Evolutionary conservation across 2,113 vertebrate genomes (phyloP).

Genomic region (Serilophus lunatus): DNA sequence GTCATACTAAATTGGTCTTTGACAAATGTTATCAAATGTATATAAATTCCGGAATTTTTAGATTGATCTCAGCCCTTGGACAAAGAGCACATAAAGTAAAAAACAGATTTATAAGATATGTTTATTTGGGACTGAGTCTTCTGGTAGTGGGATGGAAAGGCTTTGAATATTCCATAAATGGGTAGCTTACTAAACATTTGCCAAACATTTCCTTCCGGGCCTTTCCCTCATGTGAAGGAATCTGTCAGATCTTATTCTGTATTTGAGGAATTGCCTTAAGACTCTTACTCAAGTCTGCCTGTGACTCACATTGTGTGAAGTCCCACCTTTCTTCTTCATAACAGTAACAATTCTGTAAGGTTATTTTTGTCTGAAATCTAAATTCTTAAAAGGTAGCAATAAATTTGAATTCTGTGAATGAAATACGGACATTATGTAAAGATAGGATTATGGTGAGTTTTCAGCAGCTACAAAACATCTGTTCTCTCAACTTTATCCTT

Average conservation of each 20-base stretch:
- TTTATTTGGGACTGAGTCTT: slow-evolving; percentile 3
- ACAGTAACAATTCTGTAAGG: slow-evolving; percentile 20
- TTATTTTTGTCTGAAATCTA: background rate
- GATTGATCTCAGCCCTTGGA: background rate
- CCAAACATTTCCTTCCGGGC: slow-evolving; percentile 34
- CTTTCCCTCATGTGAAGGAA: slow-evolving; percentile 36
- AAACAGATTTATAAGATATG: background rate
- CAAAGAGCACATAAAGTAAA: background rate
- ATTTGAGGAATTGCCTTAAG: slow-evolving; percentile 55
- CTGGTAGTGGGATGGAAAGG: background rate
- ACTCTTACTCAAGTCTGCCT: slow-evolving; percentile 43
- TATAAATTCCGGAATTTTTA: background rate
- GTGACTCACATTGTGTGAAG: background rate
- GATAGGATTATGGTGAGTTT: background rate
- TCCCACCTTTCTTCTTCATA: slow-evolving; percentile 32
- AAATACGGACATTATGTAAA: background rate
- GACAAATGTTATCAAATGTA: background rate
- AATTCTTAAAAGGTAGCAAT: slow-evolving; percentile 25
- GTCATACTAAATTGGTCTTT: slow-evolving; percentile 8
- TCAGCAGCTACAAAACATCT: background rate
- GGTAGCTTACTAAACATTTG: slow-evolving; percentile 27
- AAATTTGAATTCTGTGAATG: background rate
- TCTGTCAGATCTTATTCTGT: slow-evolving; percentile 58
- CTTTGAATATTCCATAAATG: slow-evolving; percentile 22
- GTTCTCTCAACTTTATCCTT: background rate